Conservation (phyloP, 2,797 vertebrate species). For the Lacerta agilis region DNA sequence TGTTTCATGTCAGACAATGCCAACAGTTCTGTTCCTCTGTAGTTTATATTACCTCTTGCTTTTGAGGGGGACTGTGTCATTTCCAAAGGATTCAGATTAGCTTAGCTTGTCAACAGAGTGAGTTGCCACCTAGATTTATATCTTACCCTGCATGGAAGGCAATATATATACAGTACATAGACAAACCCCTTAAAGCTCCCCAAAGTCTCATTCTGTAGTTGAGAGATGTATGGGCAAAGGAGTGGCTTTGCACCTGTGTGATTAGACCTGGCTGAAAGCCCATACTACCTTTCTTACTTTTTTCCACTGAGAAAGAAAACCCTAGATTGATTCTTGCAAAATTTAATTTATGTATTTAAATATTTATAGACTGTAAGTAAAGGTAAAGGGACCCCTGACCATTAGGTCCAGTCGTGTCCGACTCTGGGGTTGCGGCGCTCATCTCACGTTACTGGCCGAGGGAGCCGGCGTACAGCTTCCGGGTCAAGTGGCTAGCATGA, state of each 20-base stretch:
- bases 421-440: too few species aligned
- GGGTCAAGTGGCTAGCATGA: too few species aligned
- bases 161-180: not conserved
- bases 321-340: not conserved
- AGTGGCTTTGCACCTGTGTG: not conserved
- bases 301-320: not conserved
- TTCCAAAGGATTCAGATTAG: not conserved
- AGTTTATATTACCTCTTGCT: not conserved
- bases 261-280: too few species aligned
- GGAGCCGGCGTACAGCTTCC: too few species aligned
- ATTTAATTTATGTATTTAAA: not conserved
- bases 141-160: rapidly evolving
- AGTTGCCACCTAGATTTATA: not conserved
- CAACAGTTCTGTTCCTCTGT: conserved; percentile 5
- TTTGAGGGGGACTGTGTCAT: not conserved
- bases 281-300: not conserved
- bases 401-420: too few species aligned
- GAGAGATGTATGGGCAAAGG: not conserved
- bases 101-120: conserved; percentile 15
- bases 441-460: too few species aligned
- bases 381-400: too few species aligned
- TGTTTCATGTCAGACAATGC: not conserved
- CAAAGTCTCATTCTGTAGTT: not conserved
- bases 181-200: not conserved
- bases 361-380: too few species aligned